Evolutionary conservation across 2,888 invertebrate species (phyloP).

Genomic region (Phalera bucephala): DNA sequence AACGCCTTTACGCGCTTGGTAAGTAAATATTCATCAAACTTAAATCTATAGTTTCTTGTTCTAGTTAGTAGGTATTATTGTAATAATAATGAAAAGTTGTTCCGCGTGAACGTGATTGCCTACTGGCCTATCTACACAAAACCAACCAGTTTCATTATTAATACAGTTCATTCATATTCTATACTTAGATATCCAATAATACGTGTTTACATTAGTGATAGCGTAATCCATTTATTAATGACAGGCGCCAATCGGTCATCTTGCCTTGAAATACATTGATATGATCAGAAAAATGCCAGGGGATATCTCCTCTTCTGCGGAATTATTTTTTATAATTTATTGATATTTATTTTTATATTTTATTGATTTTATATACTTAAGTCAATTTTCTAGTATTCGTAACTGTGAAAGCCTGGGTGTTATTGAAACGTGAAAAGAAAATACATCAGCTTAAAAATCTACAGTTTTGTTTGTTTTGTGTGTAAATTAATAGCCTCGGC

Average conservation of each 20-base stretch:
- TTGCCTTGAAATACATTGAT: not conserved
- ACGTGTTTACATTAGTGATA: not conserved
- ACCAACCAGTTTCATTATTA: not conserved
- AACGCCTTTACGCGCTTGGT: slow-evolving; percentile 87
- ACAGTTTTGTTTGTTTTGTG: too few species aligned
- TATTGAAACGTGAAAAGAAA: too few species aligned
- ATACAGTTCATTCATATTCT: not conserved
- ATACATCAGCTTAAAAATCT: too few species aligned
- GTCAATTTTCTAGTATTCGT: too few species aligned
- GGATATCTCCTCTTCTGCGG: too few species aligned
- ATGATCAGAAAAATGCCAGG: not conserved
- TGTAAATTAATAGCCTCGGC: too few species aligned
- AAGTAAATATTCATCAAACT: slow-evolving; percentile 38
- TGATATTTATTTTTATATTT: too few species aligned
- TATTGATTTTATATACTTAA: too few species aligned
- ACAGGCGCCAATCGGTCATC: not conserved
- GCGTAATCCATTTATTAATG: not conserved
- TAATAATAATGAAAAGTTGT: not conserved
- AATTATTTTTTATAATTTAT: too few species aligned
- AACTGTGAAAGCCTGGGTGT: too few species aligned
- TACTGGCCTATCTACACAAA: not conserved
- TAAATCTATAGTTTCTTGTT: not conserved
- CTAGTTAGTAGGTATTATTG: not conserved
- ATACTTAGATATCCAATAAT: not conserved
- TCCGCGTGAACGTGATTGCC: not conserved